Evolutionary conservation across 1,140 invertebrate species (phyloP).

Genomic region (Magallana angulata): DNA sequence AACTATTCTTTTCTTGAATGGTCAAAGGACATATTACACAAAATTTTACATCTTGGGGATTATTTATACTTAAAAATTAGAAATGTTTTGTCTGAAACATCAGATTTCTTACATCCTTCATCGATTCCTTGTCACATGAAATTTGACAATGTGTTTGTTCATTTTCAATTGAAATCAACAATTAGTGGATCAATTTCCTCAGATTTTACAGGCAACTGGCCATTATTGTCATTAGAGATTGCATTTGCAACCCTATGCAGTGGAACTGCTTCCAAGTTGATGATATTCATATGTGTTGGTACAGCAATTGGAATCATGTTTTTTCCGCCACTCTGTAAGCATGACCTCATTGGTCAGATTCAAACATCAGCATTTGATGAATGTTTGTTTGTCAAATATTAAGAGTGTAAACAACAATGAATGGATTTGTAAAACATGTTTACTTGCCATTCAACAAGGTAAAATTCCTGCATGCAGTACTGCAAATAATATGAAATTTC

Average conservation of each 20-base stretch:
- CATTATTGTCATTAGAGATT: neutral
- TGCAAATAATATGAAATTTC: constrained; percentile 38
- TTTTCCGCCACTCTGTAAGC: constrained; percentile 19
- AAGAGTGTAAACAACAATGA: constrained; percentile 40
- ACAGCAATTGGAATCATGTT: neutral
- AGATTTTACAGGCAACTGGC: too few species aligned
- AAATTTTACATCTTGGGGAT: constrained; percentile 1
- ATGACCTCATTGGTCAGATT: neutral
- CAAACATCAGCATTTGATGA: neutral
- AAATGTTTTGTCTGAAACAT: too few species aligned
- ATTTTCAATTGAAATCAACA: neutral
- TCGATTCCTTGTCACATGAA: too few species aligned
- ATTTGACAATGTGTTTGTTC: neutral
- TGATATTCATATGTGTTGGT: neutral
- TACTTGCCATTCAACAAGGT: neutral
- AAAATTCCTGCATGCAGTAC: constrained; percentile 40
- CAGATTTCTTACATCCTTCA: too few species aligned
- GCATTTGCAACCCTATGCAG: neutral
- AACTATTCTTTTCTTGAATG: too few species aligned
- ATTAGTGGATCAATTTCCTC: neutral
- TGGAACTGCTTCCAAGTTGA: neutral
- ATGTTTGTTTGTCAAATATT: neutral
- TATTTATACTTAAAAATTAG: neutral
- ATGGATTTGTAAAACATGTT: constrained; percentile 44
- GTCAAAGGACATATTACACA: too few species aligned